Evolutionary conservation across 2,113 vertebrate genomes (phyloP), one percentile per base, ranked within the genome.

Genomic region (Coptodon rendalli): DNA sequence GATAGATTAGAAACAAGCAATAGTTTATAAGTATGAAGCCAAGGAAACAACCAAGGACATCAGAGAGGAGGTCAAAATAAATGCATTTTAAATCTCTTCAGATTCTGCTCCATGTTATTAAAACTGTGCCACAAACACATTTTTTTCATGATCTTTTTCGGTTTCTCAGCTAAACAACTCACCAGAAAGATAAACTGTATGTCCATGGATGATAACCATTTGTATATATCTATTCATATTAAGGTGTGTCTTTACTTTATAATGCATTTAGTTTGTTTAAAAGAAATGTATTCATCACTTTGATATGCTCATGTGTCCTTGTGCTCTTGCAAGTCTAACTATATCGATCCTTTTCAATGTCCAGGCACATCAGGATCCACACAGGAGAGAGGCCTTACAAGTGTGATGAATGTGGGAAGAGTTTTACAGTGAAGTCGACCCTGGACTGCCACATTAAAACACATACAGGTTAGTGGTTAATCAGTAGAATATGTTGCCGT

Each of bases 351-450:
- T 3, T 19, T 66, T 88, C 16, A 29, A 38, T 86, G 2, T 87
- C 2, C 76, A 98, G 98, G 91, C 98, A 98, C 76, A 96, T 98
- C 87, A 97, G 98, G 80, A 99, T 98, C 82, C 98, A 99, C 86
- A 98, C 97, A 3, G 96, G 97, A 84, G 98, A 99, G 89, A 98
- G 97, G 88, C 98, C 98, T 0, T 98, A 97, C 83, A 97, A 97
- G 87, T 99, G 98, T 73, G 97, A 97, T 14, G 97, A 98, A 84
- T 99, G 98, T 88, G 98, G 97, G 19, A 99, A 99, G 91, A 97
- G 95, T 91, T 99, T 99, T 91, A 99, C 98, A 5, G 98, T 99
- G 82, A 99, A 98, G 80, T 97, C 98, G n/a, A 99, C 98, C 6
- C 95, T 99, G 86, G 97, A 98, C 94, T 98, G 97, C 76, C 98